Conservation (phyloP, 2,888 invertebrate species). For the Scotopteryx bipunctaria region DNA sequence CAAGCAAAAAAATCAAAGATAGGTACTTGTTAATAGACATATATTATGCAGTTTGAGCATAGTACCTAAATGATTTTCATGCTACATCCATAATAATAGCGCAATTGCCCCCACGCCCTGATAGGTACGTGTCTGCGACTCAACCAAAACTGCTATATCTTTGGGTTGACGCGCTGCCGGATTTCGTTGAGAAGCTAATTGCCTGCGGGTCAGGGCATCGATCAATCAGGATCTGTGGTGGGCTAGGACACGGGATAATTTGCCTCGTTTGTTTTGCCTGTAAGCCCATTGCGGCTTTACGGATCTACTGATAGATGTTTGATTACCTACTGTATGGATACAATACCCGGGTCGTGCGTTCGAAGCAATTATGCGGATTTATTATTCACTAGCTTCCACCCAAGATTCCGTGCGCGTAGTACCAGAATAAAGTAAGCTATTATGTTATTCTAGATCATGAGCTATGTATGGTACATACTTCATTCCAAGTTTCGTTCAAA, state of each 20-base stretch:
- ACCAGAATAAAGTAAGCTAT: no score
- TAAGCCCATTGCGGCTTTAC: conserved; percentile 64
- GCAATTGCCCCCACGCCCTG: no score
- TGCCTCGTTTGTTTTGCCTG: conserved; percentile 78
- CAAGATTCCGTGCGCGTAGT: no score
- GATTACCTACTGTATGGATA: conserved; percentile 41
- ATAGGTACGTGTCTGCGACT: no score
- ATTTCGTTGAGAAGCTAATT: conserved; percentile 71
- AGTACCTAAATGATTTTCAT: no score
- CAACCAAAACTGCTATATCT: conserved; percentile 23
- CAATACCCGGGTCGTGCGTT: conserved; percentile 32
- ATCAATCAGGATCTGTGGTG: conserved; percentile 79
- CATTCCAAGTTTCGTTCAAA: no score
- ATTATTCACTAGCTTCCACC: conserved; percentile 21
- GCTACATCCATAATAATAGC: no score
- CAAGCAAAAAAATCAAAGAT: no score
- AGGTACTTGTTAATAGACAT: no score
- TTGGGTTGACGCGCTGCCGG: conserved; percentile 50
- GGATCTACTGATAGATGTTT: conserved; percentile 41
- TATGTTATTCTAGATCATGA: no score
- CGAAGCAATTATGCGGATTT: conserved; percentile 40
- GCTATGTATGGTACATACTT: no score
- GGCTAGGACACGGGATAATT: conserved; percentile 68
- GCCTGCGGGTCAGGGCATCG: conserved; percentile 64
- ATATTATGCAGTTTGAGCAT: no score